Conservation (phyloP, 2,888 invertebrate genomes). For the Zeuzera pyrina region DNA sequence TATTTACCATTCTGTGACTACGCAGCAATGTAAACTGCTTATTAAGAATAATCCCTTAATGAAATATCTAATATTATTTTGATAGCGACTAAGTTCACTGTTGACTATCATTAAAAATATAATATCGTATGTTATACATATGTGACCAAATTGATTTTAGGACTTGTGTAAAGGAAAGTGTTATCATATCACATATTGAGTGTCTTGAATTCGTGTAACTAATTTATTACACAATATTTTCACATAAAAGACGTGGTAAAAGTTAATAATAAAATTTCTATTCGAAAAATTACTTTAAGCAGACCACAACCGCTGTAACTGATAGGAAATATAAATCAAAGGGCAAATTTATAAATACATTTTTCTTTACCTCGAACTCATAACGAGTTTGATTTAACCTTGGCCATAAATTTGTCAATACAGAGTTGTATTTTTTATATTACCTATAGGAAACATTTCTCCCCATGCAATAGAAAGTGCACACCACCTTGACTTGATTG, state of each 20-base stretch:
- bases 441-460: constrained; percentile 15
- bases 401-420: constrained; percentile 63
- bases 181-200: too few relatives aligned
- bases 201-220: too few relatives aligned
- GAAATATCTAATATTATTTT: not conserved
- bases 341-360: constrained; percentile 47
- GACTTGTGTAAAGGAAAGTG: not conserved
- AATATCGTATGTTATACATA: too few relatives aligned
- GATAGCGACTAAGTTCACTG: not conserved
- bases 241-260: too few relatives aligned
- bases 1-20: not conserved
- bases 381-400: constrained; percentile 67
- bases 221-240: too few relatives aligned
- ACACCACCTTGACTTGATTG: constrained; percentile 70
- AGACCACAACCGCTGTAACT: not conserved
- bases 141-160: not conserved
- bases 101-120: too few relatives aligned
- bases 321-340: constrained; percentile 40
- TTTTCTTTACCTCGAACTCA: constrained; percentile 48
- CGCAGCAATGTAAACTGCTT: not conserved
- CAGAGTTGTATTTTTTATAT: constrained; percentile 56
- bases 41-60: not conserved
- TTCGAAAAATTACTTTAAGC: not conserved
- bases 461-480: constrained; percentile 60
- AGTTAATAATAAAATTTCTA: too few relatives aligned